These are phyloP conservation scores for Galagoides demidoff DNA, from an alignment of 2,797 vertebrate species.

Conservation along the genomic window DNA sequence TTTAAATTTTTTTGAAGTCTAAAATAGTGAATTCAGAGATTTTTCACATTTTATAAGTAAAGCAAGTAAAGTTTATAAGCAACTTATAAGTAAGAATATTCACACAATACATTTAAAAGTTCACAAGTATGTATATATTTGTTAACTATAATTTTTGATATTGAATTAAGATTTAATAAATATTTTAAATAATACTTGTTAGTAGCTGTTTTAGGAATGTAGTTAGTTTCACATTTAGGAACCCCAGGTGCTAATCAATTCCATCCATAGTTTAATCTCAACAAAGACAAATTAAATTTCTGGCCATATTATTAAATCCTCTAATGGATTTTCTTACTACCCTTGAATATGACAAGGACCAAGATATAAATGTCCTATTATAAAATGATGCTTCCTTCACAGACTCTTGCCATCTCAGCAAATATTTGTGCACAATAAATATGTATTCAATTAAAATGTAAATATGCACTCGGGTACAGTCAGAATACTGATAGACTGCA, in stretches of 20 bases:
- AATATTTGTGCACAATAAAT: neutral
- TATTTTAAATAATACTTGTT: neutral
- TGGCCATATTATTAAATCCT: neutral
- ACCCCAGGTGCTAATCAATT: neutral
- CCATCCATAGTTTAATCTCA: neutral
- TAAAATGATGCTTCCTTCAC: slow-evolving; percentile 3
- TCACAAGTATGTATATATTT: neutral
- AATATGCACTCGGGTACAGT: slow-evolving; percentile 22
- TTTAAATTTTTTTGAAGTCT: neutral
- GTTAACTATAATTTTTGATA: neutral
- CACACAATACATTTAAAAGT: neutral
- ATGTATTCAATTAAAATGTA: slow-evolving; percentile 45
- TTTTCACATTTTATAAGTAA: too few species aligned
- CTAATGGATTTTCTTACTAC: neutral
- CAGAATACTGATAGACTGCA: slow-evolving; percentile 7
- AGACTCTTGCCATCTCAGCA: neutral
- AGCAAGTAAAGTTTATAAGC: too few species aligned
- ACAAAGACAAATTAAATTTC: neutral
- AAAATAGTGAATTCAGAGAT: neutral
- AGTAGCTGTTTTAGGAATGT: neutral
- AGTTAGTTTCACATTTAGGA: neutral
- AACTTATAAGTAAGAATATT: neutral
- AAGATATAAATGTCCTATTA: neutral
- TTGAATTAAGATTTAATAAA: neutral
- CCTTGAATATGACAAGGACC: neutral